A percentile compares a stretch with the other conserved stretches of the same genome.
phyloP scores from a whole-genome alignment of 1,140 invertebrate genomes.

The Trichonephila clavata region DNA sequence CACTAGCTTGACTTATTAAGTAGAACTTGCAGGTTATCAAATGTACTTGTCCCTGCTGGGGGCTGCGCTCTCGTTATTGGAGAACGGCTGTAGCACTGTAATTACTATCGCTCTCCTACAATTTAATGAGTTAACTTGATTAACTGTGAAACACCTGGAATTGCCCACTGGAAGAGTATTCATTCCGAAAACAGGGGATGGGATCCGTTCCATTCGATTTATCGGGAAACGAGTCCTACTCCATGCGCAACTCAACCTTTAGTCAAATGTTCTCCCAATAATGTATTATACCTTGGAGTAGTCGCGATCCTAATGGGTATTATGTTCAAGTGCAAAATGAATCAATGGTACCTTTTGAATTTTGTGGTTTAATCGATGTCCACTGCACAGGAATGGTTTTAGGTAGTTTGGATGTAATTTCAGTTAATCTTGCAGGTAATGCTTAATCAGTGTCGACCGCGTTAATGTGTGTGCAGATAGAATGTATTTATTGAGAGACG shows the following conservation, averaged over 20 bases:
- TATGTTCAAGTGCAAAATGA: slow-evolving; percentile 7
- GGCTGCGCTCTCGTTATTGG: background rate
- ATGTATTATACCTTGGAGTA: slow-evolving; percentile 35
- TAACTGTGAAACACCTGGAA: slow-evolving; percentile 60
- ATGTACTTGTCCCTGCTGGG: slow-evolving; percentile 9
- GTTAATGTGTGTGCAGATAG: too few relatives aligned
- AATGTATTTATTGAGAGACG: too few relatives aligned
- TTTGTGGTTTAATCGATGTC: background rate
- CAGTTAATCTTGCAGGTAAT: background rate
- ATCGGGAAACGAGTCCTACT: slow-evolving; percentile 39
- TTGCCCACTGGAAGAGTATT: slow-evolving; percentile 46
- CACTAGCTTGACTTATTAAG: slow-evolving; percentile 15
- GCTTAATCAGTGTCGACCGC: too few relatives aligned
- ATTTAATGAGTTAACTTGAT: slow-evolving; percentile 57
- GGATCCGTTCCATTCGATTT: slow-evolving; percentile 36
- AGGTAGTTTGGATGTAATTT: background rate
- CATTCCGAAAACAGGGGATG: background rate
- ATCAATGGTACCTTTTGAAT: background rate
- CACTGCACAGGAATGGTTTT: background rate
- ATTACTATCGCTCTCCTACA: slow-evolving; percentile 24
- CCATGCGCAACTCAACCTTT: background rate
- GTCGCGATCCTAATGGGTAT: background rate
- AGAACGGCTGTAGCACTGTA: background rate
- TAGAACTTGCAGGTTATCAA: slow-evolving; percentile 31
- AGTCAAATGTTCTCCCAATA: slow-evolving; percentile 27